Percentiles rank a stretch among this genome's conserved stretches.
These are phyloP conservation scores for Tyrannus savana DNA, from an alignment of 2,113 vertebrate species.

Conservation along the genomic window DNA sequence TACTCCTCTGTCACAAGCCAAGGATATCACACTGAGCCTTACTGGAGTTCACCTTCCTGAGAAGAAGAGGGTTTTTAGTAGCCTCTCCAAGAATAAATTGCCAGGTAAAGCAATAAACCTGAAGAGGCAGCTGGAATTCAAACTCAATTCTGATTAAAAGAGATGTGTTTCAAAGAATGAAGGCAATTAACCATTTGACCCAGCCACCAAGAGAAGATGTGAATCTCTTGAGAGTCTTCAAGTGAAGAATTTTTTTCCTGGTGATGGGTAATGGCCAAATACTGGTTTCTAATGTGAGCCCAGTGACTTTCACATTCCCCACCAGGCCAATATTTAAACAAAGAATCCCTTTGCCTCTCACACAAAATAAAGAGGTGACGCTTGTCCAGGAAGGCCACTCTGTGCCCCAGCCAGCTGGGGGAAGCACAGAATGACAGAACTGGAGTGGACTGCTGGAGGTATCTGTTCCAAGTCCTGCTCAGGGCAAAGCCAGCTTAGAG, in stretches of 20 bases:
- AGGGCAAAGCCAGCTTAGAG: background rate
- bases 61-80: background rate
- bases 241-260: background rate
- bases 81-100: background rate
- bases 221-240: background rate
- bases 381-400: background rate
- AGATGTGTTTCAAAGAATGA: background rate
- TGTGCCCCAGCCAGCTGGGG: background rate
- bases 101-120: background rate
- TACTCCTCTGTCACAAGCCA: background rate
- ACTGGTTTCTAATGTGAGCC: accelerated
- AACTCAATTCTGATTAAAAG: background rate
- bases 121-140: background rate
- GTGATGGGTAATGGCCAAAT: background rate
- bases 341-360: background rate
- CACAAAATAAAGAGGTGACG: background rate
- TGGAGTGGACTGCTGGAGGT: background rate
- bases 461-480: background rate
- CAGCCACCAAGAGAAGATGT: background rate
- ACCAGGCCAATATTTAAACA: background rate
- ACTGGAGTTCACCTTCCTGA: background rate
- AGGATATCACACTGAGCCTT: background rate
- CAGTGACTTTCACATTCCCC: background rate
- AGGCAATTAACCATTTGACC: background rate
- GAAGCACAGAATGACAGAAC: background rate